A percentile compares a stretch with the other conserved stretches of the same genome.
These are phyloP conservation scores for Polypedilum vanderplanki DNA, from an alignment of 1,140 invertebrate species.

Conservation along the genomic window DNA sequence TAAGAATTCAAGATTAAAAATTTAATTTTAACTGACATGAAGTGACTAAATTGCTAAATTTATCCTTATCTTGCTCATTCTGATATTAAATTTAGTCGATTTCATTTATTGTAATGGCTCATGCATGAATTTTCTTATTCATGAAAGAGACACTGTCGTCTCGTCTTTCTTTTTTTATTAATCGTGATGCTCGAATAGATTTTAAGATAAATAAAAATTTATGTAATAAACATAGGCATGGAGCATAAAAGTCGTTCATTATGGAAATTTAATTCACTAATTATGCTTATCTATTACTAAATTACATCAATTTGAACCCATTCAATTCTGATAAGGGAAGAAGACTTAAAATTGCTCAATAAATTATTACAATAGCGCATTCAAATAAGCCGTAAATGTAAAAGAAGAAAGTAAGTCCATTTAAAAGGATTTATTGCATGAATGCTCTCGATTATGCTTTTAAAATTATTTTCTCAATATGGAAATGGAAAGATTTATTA, in stretches of 20 bases:
- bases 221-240: conserved; percentile 12
- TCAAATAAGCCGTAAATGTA: background rate
- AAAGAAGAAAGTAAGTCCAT: background rate
- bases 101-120: conserved; percentile 1
- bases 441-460: background rate
- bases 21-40: background rate
- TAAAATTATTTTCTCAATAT: background rate
- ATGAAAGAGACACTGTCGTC: background rate
- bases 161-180: background rate
- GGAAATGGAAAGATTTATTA: background rate
- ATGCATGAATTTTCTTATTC: background rate
- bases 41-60: background rate
- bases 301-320: conserved; percentile 10
- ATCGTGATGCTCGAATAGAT: conserved; percentile 12
- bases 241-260: conserved; percentile 14
- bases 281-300: background rate
- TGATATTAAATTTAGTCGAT: background rate
- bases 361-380: background rate
- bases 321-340: background rate
- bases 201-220: conserved; percentile 15
- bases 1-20: background rate
- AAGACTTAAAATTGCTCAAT: too few species aligned
- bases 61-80: background rate
- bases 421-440: conserved; percentile 26
- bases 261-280: conserved; percentile 13